Evolutionary conservation across 1,140 invertebrate genomes (phyloP), one percentile per base, ranked within the genome.

Genomic region (Drosophila nasuta): DNA sequence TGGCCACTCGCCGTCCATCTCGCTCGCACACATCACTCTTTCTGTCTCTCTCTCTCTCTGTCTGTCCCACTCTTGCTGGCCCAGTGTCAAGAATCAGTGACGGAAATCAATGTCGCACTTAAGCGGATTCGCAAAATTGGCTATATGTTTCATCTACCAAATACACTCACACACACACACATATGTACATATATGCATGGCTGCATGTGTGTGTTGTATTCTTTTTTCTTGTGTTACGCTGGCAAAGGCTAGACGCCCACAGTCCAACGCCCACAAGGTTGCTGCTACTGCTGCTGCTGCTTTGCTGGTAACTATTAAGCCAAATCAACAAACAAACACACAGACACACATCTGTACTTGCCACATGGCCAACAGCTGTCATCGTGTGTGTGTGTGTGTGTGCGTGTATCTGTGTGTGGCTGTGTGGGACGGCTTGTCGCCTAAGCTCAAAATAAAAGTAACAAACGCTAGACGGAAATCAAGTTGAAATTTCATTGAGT

Each of bases 91-190:
- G 71, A 81, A 89, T 78, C 77, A 75, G 60, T 75, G 80, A 83
- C 83, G 83, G 85, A 88, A 88, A 88, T 88, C 83, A 88, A 88
- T 88, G 83, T 88, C 81, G 85, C 85, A 89, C 83, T 88, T 89
- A 88, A 89, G 83, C 83, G 85, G 83, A 88, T 88, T 88, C 85
- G 45, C 76, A 77, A 88, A 89, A 88, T 88, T 88, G 83, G 85
- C 83, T 89, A 83, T 78, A 83, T 89, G 74, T 83, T 83, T 78
- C 72, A 77, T 80, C 51, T 79, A 69, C 65, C 17, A 38, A 15
- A 20, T 20, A 6, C 35, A 33, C 30, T 33, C 30, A 6, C 30
- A 33, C 6, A 33, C 30, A 33, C 30, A 33, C 6, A 7, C 30
- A 33, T 13, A n/a, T n/a, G 35, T 11, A 11, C 35, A 15, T 25